Conservation (phyloP, 1,140 invertebrate genomes). For the Sitobion miscanthi region DNA sequence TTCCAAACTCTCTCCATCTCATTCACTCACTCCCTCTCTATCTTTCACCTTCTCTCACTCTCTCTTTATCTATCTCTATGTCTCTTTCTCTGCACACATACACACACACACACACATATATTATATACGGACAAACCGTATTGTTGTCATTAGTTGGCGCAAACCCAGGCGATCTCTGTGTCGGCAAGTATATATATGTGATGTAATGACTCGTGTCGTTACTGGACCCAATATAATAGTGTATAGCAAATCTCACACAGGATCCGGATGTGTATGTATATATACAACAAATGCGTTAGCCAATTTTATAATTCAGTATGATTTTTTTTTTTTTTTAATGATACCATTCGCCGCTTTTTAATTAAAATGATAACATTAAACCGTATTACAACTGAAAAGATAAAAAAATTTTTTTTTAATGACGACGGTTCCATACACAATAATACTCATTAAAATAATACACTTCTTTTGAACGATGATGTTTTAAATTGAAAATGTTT, state of each 20-base stretch:
- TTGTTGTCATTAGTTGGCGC: background rate
- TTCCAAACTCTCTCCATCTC: background rate
- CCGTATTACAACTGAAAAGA: background rate
- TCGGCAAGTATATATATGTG: background rate
- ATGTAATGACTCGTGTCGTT: background rate
- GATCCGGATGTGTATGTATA: background rate
- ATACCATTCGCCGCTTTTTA: background rate
- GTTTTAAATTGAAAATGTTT: background rate
- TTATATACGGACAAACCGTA: background rate
- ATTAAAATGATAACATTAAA: background rate
- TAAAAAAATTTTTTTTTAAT: background rate
- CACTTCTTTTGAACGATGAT: background rate
- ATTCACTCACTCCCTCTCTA: too few species aligned
- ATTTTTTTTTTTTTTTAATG: background rate
- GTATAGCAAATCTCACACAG: background rate
- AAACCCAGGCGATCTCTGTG: background rate
- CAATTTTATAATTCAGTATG: background rate
- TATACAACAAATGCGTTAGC: background rate
- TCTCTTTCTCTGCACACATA: too few species aligned
- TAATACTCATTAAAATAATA: background rate
- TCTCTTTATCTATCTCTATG: too few species aligned
- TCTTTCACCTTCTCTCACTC: background rate
- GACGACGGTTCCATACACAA: too few species aligned
- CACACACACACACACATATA: background rate
- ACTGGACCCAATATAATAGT: conserved; percentile 9